Percentiles rank a stretch among this genome's conserved stretches.
Conservation (phyloP, 2,888 invertebrate genomes). For the Perizoma affinitatum region DNA sequence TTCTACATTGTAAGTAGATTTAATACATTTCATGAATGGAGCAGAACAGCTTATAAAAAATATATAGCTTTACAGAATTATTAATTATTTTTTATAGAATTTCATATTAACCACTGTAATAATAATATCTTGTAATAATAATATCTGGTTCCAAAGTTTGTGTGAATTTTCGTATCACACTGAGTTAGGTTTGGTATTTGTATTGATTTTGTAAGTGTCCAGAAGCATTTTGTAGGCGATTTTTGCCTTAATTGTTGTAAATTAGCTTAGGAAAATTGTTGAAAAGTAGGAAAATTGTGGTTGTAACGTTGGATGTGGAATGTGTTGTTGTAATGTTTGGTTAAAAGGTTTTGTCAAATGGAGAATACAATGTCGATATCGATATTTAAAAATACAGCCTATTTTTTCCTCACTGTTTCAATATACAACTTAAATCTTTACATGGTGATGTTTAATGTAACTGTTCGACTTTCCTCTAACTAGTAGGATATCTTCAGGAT, state of each 20-base stretch:
- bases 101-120: slow-evolving; percentile 32
- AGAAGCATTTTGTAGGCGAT: slow-evolving; percentile 38
- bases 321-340: slow-evolving; percentile 28
- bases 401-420: background rate
- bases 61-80: slow-evolving; percentile 30
- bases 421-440: too few species aligned
- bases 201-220: slow-evolving; percentile 25
- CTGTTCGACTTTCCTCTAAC: too few species aligned
- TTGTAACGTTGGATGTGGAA: slow-evolving; percentile 30
- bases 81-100: slow-evolving; percentile 34
- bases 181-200: slow-evolving; percentile 21
- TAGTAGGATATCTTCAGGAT: too few species aligned
- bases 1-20: slow-evolving; percentile 24
- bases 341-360: slow-evolving; percentile 31
- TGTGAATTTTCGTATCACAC: slow-evolving; percentile 13
- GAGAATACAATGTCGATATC: slow-evolving; percentile 9
- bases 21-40: slow-evolving; percentile 28
- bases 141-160: slow-evolving; percentile 21
- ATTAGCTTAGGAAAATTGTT: slow-evolving; percentile 41
- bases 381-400: too few species aligned
- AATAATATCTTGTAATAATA: slow-evolving; percentile 21
- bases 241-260: slow-evolving; percentile 40
- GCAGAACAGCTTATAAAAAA: slow-evolving; percentile 29
- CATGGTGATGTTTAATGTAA: too few species aligned
- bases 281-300: slow-evolving; percentile 36